These are phyloP conservation scores for Bovichtus diacanthus DNA, from an alignment of 2,797 vertebrate genomes.

Conservation along the genomic window DNA sequence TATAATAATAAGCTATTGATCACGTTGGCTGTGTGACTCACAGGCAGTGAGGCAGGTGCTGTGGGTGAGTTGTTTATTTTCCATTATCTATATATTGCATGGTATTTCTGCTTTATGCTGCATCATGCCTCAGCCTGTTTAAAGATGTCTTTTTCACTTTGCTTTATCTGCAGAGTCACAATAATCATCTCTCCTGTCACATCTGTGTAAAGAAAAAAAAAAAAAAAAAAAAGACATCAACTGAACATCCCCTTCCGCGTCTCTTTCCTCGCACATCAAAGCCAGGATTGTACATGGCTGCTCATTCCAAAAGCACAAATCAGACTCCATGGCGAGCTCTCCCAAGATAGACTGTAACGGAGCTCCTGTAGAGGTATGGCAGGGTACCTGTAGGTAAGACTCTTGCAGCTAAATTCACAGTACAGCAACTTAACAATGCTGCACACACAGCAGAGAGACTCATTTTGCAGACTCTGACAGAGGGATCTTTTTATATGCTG, in stretches of 20 bases:
- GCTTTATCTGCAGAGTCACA: slow-evolving; percentile 21
- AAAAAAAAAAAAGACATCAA: not conserved
- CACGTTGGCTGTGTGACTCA: slow-evolving; percentile 53
- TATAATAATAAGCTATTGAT: slow-evolving; percentile 74
- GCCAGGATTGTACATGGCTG: slow-evolving; percentile 3
- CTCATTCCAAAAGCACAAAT: not conserved
- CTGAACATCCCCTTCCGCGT: not conserved
- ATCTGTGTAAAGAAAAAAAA: not conserved
- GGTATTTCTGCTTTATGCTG: slow-evolving; percentile 60
- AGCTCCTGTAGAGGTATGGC: not conserved
- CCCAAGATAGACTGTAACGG: not conserved
- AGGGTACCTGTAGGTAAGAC: not conserved
- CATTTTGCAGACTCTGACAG: slow-evolving; percentile 9
- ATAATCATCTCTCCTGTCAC: slow-evolving; percentile 14
- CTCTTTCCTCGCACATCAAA: not conserved
- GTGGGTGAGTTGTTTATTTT: slow-evolving; percentile 41
- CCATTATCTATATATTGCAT: slow-evolving; percentile 35
- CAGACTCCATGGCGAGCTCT: not conserved
- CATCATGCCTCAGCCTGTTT: slow-evolving; percentile 60
- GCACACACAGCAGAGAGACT: not conserved
- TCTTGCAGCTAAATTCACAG: not conserved
- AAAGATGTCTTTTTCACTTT: slow-evolving; percentile 17
- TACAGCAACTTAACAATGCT: not conserved
- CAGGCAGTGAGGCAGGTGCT: slow-evolving; percentile 43
- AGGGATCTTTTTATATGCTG: not conserved